Percentiles rank a stretch among this genome's conserved stretches.
These are phyloP conservation scores for Campoplex nolae DNA, from an alignment of 2,888 invertebrate genomes.

Conservation along the genomic window DNA sequence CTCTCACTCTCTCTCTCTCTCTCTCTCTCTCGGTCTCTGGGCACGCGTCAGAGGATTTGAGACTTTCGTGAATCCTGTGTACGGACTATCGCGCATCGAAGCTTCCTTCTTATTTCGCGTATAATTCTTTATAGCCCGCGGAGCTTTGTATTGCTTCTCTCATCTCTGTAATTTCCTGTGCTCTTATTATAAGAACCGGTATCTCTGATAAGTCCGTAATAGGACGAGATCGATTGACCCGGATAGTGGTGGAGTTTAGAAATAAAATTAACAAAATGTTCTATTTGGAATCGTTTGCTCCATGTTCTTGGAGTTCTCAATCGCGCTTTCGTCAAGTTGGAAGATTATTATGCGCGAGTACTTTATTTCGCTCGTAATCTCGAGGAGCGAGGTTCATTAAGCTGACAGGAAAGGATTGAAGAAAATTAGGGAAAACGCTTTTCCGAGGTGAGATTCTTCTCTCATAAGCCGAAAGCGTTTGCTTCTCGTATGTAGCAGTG, in stretches of 20 bases:
- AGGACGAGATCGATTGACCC: neutral
- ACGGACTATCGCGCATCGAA: neutral
- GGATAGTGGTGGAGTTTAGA: neutral
- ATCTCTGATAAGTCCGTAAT: neutral
- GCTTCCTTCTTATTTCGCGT: slow-evolving; percentile 16
- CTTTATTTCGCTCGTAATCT: neutral
- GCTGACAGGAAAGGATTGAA: neutral
- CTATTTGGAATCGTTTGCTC: too few relatives aligned
- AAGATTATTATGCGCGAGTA: neutral
- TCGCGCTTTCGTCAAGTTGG: neutral
- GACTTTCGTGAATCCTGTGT: slow-evolving; percentile 34
- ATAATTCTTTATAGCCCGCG: slow-evolving; percentile 64
- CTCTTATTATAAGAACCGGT: neutral
- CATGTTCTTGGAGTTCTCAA: too few relatives aligned
- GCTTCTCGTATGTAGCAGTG: slow-evolving; percentile 24
- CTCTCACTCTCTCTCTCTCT: neutral
- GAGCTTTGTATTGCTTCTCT: slow-evolving; percentile 60
- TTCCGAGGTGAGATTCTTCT: slow-evolving; percentile 19
- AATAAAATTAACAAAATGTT: too few relatives aligned
- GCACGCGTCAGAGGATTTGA: slow-evolving; percentile 61
- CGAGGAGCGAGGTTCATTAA: neutral
- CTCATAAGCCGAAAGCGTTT: slow-evolving; percentile 18
- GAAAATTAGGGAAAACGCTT: slow-evolving; percentile 25
- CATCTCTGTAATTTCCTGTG: neutral
- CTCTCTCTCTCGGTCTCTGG: neutral